Conservation (phyloP, 1,140 invertebrate genomes). For the Linepithema humile region DNA sequence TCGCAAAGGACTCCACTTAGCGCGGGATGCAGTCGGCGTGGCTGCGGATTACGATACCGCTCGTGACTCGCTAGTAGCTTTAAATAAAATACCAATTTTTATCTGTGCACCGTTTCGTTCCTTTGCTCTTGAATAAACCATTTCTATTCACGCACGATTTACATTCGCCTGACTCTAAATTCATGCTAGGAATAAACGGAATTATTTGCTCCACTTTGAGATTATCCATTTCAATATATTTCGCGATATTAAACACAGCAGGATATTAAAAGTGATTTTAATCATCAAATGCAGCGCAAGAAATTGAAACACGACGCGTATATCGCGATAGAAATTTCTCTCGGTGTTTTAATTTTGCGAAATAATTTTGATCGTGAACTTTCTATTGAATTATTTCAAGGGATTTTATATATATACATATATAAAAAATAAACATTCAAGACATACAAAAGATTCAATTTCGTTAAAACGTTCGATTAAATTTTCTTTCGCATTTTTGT, state of each 20-base stretch:
- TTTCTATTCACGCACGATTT: background rate
- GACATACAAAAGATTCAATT: slow-evolving; percentile 12
- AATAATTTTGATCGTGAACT: background rate
- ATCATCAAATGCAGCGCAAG: background rate
- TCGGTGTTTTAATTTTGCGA: background rate
- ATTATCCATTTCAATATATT: background rate
- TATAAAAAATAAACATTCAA: slow-evolving; percentile 15
- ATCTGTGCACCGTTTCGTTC: background rate
- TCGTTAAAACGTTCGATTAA: background rate
- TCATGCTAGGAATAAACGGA: too few species aligned
- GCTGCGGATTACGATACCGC: slow-evolving; percentile 14
- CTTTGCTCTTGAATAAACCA: background rate
- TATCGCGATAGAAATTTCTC: background rate
- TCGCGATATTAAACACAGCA: background rate
- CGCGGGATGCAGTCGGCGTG: background rate
- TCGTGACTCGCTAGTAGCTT: background rate
- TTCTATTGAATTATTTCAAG: background rate
- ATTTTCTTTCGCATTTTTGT: background rate
- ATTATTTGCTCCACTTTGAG: background rate
- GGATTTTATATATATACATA: too few species aligned
- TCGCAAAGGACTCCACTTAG: slow-evolving; percentile 39
- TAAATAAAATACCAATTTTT: slow-evolving; percentile 20
- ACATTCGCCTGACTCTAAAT: background rate
- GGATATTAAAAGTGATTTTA: background rate
- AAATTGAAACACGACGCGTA: background rate